phyloP scores from a whole-genome alignment of 1,140 invertebrate genomes.

The Drosophila truncata region DNA sequence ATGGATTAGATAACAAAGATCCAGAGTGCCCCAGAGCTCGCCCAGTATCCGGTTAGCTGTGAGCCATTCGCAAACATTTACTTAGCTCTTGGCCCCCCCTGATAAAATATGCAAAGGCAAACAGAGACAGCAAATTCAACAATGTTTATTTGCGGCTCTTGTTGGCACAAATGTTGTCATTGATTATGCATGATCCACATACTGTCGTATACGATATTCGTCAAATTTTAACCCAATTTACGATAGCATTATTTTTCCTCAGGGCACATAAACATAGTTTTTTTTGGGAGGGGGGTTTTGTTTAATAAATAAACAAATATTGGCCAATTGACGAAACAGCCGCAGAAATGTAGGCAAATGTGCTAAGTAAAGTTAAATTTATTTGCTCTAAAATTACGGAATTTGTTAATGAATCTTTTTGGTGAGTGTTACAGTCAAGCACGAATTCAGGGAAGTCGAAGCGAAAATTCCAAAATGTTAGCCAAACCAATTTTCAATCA shows the following conservation, averaged over 20 bases:
- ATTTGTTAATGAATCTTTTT: constrained; percentile 28
- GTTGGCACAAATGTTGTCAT: constrained; percentile 50
- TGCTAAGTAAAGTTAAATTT: constrained; percentile 48
- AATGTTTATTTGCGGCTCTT: constrained; percentile 54
- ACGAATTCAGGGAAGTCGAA: constrained; percentile 14
- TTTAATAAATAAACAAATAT: constrained; percentile 32
- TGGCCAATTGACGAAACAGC: constrained; percentile 35
- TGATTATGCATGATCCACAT: constrained; percentile 56
- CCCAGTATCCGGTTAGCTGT: constrained; percentile 49
- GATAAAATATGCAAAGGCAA: constrained; percentile 51
- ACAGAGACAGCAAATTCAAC: constrained; percentile 36
- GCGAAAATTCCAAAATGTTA: constrained; percentile 12
- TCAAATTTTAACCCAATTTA: constrained; percentile 52
- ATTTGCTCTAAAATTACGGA: constrained; percentile 16
- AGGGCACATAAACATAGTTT: constrained; percentile 6
- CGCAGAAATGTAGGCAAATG: constrained; percentile 32
- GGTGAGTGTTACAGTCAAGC: constrained; percentile 31
- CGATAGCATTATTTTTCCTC: constrained; percentile 14
- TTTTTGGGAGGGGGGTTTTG: background rate
- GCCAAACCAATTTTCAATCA: constrained; percentile 1
- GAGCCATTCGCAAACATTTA: constrained; percentile 52
- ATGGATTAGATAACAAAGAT: constrained; percentile 54
- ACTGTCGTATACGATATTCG: constrained; percentile 16
- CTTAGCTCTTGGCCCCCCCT: constrained; percentile 46
- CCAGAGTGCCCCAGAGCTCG: constrained; percentile 24